Evolutionary conservation across 2,888 invertebrate genomes (phyloP).

Genomic region (Anorthoa munda): DNA sequence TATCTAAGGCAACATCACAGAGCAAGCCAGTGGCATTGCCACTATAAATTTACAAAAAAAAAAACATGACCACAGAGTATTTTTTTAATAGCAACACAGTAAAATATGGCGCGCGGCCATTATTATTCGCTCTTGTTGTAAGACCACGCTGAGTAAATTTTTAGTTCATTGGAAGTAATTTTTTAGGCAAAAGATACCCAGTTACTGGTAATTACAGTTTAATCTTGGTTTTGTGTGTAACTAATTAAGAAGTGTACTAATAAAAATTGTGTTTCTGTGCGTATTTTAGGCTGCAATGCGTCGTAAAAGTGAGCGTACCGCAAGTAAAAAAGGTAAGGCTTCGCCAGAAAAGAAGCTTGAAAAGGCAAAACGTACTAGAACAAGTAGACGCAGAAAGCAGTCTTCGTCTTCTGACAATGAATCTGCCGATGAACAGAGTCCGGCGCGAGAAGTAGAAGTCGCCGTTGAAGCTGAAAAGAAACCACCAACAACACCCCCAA

Average conservation of each 20-base stretch:
- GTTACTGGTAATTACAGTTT: constrained; percentile 25
- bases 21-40: too few species aligned
- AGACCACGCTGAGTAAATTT: constrained; percentile 52
- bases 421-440: constrained; percentile 82
- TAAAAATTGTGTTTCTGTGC: constrained; percentile 23
- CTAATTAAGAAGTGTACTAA: not conserved
- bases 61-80: too few species aligned
- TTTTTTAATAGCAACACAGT: constrained; percentile 38
- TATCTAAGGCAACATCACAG: too few species aligned
- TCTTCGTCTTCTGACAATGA: constrained; percentile 91
- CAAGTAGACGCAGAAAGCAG: constrained; percentile 90
- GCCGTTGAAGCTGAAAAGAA: constrained; percentile 75
- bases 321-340: constrained; percentile 92
- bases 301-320: constrained; percentile 94
- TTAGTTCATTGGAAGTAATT: constrained; percentile 10
- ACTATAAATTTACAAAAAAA: too few species aligned
- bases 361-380: constrained; percentile 89
- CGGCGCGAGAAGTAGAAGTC: constrained; percentile 72
- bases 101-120: constrained; percentile 60
- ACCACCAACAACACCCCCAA: constrained; percentile 77
- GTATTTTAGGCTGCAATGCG: constrained; percentile 90
- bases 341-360: constrained; percentile 92
- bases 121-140: constrained; percentile 62
- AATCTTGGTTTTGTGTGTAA: not conserved
- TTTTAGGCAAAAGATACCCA: constrained; percentile 17